Evolutionary conservation across 2,797 vertebrate genomes (phyloP), one percentile per base, ranked within the genome.

Genomic region (Centroberyx gerrardi): DNA sequence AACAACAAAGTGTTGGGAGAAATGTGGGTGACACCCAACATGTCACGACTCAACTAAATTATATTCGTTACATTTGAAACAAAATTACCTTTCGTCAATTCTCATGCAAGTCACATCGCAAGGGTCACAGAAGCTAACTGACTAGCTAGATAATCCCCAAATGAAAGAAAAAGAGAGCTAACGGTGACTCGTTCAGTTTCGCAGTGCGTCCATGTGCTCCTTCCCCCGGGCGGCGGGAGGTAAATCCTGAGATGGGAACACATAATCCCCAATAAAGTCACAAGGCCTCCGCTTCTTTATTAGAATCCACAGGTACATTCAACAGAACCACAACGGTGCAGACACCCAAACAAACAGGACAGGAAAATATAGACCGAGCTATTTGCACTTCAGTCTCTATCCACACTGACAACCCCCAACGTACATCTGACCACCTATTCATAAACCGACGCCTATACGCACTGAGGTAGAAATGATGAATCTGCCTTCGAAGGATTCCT

Each of bases 191-290:
- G 44, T 54, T 73, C n/a, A 46, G 66, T 70, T 53, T 53, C 38
- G 76, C 18, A 3, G 44, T 15, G 28, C 27, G 8, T 56, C 28
- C 28, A 4, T 29, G 31, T 72, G 7, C 38, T 52, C 27, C 5
- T 42, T 42, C 31, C 54, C 3, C n/a, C 6, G 42, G 48, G 61
- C 33, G 62, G 66, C 58, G 73, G 61, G 22, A 58, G 67, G 77
- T 38, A 69, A 73, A 76, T 76, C 70, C 71, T 29, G 13, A 73
- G 82, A 72, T 68, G 53, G 66, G 83, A 79, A 89, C 87, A 89
- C 62, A 68, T 88, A 90, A 91, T 86, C 81, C 68, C 52, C 1
- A 8, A 74, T 74, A 81, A 89, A 88, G 73, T 82, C 86, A 63
- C 56, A 51, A 18, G 58, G 74, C 54, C 18, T 53, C 1, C 0